Base-by-base conservation (phyloP, 2,797 vertebrate genomes). In the Apogon hyalosoma region DNA sequence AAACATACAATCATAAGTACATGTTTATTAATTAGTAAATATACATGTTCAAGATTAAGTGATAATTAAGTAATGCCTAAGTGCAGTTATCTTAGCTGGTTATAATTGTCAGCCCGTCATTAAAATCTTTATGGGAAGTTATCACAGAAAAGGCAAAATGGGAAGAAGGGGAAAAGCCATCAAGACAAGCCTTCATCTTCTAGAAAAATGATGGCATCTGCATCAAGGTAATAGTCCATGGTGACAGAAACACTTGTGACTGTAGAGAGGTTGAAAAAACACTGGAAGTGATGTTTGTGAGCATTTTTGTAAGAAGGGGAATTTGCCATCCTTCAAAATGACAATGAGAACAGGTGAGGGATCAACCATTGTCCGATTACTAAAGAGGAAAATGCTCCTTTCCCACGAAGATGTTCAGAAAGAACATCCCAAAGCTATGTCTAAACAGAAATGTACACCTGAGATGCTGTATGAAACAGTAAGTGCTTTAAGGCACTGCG, bases 1-100 rank as follows among this genome's bases (percentile, higher is more conserved):
- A 88, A 85, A 92, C 86, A 94, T 87, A 93, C 89, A 93, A 79
- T 90, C 88, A 93, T 68, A 90, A 88, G 88, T 92, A 93, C 90
- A 94, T 51, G 77, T 79, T 92, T 88, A 90, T 83, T 36, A 83
- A 90, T 88, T 90, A 91, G 90, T 88, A 89, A 84, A 84, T 80
- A 87, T 83, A 92, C 91, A 94, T 79, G 77, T 84, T 87, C 86
- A 90, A 74, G 76, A 77, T 87, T 86, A 90, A 65, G 77, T 79
- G 69, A 76, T 65, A 76, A 88, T 85, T 88, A 87, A 75, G 79
- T 72, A 50, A 72, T 69, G 73, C 55, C 57, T 81, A 82, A 87
- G 86, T 84, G 80, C 80, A 68, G 77, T 86, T 82, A 83, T 51
- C 50, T 66, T 57, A 80, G 83, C 80, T 86, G 69, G 70, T 87